Conservation (phyloP, 2,797 vertebrate species). For the Trachurus trachurus region DNA sequence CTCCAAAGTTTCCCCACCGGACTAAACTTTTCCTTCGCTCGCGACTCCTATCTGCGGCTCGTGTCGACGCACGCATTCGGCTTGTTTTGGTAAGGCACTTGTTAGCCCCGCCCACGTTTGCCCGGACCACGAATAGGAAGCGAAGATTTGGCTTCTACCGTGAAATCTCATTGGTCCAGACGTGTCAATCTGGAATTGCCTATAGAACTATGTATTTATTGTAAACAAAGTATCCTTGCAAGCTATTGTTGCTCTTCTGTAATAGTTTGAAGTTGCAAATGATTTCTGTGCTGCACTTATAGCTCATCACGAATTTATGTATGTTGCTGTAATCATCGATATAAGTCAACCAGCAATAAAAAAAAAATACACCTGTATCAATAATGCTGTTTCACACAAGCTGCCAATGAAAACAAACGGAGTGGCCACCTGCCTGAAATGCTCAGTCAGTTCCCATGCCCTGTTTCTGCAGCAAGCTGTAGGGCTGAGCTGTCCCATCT, state of each 20-base stretch:
- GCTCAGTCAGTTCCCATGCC: constrained; percentile 15
- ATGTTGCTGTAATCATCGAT: neutral
- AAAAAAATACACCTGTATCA: constrained; percentile 60
- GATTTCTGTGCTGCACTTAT: neutral
- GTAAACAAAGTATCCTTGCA: neutral
- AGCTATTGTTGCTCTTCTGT: neutral
- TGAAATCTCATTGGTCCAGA: constrained; percentile 48
- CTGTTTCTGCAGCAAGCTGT: constrained; percentile 26
- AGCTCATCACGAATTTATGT: neutral
- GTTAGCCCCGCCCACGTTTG: constrained; percentile 53
- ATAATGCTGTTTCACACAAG: constrained; percentile 33
- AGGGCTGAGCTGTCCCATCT: constrained; percentile 39
- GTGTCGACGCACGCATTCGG: constrained; percentile 45
- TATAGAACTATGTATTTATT: neutral
- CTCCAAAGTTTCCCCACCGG: neutral
- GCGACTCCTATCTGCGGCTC: constrained; percentile 2
- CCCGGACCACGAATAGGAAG: constrained; percentile 54
- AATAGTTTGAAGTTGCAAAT: accelerated
- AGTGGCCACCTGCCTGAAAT: constrained; percentile 40
- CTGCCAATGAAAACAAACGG: constrained; percentile 49
- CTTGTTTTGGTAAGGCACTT: constrained; percentile 70
- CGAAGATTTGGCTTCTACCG: accelerated
- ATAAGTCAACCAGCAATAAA: constrained; percentile 9
- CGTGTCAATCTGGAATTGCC: neutral
- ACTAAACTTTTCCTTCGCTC: neutral